Base-by-base conservation (phyloP, 2,797 vertebrate genomes). In the Neopelma chrysocephalum region DNA sequence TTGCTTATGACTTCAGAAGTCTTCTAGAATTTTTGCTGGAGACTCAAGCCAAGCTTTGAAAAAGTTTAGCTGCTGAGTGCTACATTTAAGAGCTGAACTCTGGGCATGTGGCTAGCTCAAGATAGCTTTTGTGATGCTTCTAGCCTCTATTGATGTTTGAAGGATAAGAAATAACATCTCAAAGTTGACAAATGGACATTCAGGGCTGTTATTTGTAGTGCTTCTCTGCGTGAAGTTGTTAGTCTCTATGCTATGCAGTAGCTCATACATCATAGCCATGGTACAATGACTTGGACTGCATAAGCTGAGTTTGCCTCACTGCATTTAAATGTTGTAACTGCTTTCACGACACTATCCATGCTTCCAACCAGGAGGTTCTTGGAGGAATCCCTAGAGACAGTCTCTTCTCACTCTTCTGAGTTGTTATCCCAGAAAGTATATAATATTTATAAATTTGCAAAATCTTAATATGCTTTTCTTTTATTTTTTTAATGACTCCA, bases 211-310 rank as follows among this genome's bases (percentile, higher is more conserved):
- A 15, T 10, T 81, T 73, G 14, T 58, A 27, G 31, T 42, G 22
- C 62, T 89, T 82, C 32, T 54, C 25, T 58, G 20, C 20, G 22
- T 60, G 8, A 18, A 5, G 15, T 45, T 62, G 16, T 51, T 73
- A 13, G 12, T 58, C 61, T 93, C 85, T 43, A 17, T 42, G 15
- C 26, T 91, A 5, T 5, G 4, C 23, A 31, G 19, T 65, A 82
- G 36, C 34, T 91, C 0, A 0, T 82, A 16, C 1, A 1, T 87
- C 6, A 25, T 16, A 58, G 22, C 36, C 12, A 1, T 34, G 53
- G 53, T 32, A 22, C 6, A 1, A 11, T 3, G 3, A 21, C 20
- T 87, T 32, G 17, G 36, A 34, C 31, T 64, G 38, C 5, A 8
- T 34, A 34, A 82, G 10, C 19, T 40, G 54, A 50, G 32, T 34